These are phyloP conservation scores for Drosophila atripex DNA, from an alignment of 2,888 invertebrate species.

Conservation along the genomic window DNA sequence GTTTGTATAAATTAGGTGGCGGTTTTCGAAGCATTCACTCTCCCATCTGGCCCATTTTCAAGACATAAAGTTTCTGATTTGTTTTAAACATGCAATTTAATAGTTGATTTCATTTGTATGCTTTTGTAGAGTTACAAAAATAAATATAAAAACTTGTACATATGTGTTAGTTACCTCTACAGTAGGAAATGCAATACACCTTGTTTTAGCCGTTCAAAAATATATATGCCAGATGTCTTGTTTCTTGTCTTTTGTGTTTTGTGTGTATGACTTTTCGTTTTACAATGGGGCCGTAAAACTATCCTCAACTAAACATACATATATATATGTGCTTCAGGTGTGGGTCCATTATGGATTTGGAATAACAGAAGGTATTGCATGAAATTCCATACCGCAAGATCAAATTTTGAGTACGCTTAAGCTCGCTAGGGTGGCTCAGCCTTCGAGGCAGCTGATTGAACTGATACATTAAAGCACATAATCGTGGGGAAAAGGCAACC, in stretches of 20 bases:
- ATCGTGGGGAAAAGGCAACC: constrained; percentile 40
- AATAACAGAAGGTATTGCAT: constrained; percentile 18
- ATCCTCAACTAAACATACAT: constrained; percentile 32
- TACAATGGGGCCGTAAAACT: constrained; percentile 16
- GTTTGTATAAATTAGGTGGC: neutral
- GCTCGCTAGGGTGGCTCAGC: constrained; percentile 41
- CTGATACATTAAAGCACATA: constrained; percentile 43
- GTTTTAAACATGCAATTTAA: constrained; percentile 71
- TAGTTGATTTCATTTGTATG: constrained; percentile 47
- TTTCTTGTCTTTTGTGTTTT: constrained; percentile 42
- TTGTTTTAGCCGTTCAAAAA: constrained; percentile 23
- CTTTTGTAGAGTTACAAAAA: constrained; percentile 72
- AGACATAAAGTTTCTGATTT: constrained; percentile 6
- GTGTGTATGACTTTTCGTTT: constrained; percentile 10
- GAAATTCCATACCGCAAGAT: constrained; percentile 15
- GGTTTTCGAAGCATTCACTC: neutral
- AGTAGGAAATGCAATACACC: constrained; percentile 72
- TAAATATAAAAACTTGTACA: constrained; percentile 78
- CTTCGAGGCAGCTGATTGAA: constrained; percentile 34
- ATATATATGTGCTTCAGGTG: constrained; percentile 9
- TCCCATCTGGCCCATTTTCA: neutral
- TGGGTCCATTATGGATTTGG: constrained; percentile 24
- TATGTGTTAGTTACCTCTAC: constrained; percentile 73
- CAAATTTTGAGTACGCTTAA: constrained; percentile 34
- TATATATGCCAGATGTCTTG: constrained; percentile 52